phyloP scores from a whole-genome alignment of 2,888 invertebrate species.

The Chironomus tentans region DNA sequence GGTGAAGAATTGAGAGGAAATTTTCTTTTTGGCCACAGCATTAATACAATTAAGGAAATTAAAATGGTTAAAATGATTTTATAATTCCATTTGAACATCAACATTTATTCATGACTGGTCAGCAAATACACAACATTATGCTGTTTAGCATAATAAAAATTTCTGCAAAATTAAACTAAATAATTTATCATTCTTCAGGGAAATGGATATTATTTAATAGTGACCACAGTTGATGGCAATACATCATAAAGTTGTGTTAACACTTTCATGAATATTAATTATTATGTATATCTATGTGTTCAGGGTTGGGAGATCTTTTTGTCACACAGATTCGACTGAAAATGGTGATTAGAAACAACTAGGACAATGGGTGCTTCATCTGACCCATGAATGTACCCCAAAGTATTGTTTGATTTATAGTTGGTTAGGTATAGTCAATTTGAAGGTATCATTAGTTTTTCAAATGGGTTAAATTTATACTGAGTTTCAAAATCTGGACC shows the following conservation, averaged over 20 bases:
- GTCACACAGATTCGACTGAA: no score
- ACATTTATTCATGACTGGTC: background rate
- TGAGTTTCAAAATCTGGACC: no score
- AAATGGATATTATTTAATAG: constrained; percentile 6
- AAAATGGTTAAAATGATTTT: background rate
- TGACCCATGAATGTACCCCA: no score
- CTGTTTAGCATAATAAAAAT: background rate
- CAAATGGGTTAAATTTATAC: no score
- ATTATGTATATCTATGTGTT: background rate
- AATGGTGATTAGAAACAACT: no score
- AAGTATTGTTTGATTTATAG: no score
- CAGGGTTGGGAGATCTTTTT: no score
- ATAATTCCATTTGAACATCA: background rate
- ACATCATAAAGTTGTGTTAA: constrained; percentile 13
- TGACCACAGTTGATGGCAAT: constrained; percentile 1
- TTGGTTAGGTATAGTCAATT: no score
- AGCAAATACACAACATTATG: background rate
- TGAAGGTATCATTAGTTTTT: no score
- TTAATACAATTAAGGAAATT: background rate
- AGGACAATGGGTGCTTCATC: no score
- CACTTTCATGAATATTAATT: constrained; percentile 21
- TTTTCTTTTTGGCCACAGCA: background rate
- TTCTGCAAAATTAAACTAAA: background rate
- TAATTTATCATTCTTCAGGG: background rate
- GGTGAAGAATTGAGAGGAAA: no score